Conservation (phyloP, 2,113 vertebrate genomes). For the Galeopterus variegatus region DNA sequence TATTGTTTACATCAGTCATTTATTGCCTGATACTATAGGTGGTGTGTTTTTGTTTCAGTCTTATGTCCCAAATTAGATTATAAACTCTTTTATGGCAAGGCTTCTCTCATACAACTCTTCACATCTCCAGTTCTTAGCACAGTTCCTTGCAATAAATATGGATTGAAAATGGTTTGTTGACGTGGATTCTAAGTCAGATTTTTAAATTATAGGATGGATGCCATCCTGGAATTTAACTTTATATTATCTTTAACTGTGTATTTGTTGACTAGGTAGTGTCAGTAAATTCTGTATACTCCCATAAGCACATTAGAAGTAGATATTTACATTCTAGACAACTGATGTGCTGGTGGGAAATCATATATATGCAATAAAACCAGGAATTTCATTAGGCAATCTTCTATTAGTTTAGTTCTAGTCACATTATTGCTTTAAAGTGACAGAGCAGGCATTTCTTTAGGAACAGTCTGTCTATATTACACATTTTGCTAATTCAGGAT, state of each 20-base stretch:
- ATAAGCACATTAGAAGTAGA: conserved; percentile 60
- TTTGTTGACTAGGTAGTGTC: conserved; percentile 51
- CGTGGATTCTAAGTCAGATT: background rate
- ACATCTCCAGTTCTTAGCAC: conserved; percentile 2
- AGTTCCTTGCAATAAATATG: conserved; percentile 24
- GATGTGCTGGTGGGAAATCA: conserved; percentile 58
- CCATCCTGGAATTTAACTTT: conserved; percentile 24
- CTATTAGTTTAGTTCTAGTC: conserved; percentile 52
- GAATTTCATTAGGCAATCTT: conserved; percentile 59
- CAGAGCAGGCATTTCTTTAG: conserved; percentile 24
- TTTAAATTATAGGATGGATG: conserved; percentile 44
- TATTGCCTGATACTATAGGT: background rate
- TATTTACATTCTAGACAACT: conserved; percentile 61
- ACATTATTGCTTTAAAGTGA: background rate
- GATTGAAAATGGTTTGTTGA: conserved; percentile 29
- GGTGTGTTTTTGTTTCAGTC: background rate
- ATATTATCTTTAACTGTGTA: conserved; percentile 39
- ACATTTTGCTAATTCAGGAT: conserved; percentile 58
- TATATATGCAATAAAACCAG: conserved; percentile 24
- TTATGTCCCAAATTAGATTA: conserved; percentile 27
- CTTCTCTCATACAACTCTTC: background rate
- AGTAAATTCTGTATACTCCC: conserved; percentile 54
- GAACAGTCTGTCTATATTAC: background rate
- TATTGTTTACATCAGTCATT: background rate
- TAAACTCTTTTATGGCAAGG: conserved; percentile 9